Evolutionary conservation across 2,113 vertebrate genomes (phyloP).

Genomic region (Microtus oregoni): DNA sequence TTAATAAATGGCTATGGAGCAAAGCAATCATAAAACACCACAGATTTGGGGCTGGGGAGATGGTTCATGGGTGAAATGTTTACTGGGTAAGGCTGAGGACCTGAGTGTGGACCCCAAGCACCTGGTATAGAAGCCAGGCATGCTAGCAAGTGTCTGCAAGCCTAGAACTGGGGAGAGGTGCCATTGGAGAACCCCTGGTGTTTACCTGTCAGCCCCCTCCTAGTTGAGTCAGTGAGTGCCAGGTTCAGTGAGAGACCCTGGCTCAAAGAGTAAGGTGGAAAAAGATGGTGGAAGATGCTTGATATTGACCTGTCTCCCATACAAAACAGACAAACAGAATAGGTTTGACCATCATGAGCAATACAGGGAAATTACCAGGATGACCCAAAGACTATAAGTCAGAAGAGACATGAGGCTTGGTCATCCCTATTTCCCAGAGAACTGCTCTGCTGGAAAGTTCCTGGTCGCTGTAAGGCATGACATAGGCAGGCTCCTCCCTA

Average conservation of each 20-base stretch:
- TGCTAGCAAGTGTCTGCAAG: background rate
- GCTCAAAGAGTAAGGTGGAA: background rate
- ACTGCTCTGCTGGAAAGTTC: background rate
- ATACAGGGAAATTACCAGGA: background rate
- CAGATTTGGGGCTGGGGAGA: background rate
- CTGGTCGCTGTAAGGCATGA: background rate
- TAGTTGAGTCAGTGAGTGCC: background rate
- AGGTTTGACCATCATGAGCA: background rate
- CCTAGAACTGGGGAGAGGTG: background rate
- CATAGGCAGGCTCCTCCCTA: background rate
- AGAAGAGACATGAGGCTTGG: background rate
- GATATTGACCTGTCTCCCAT: background rate
- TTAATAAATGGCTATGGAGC: background rate
- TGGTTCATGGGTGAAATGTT: background rate
- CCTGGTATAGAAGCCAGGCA: background rate
- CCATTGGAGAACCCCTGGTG: background rate
- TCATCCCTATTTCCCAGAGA: background rate
- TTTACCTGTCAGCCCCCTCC: background rate
- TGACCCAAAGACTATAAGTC: background rate
- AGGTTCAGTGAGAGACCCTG: background rate
- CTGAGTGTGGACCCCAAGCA: background rate
- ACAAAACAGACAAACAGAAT: background rate
- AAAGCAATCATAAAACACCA: background rate
- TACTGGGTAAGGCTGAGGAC: too few relatives aligned
- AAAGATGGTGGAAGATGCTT: background rate